phyloP scores from a whole-genome alignment of 1,140 invertebrate species.

The Tetragnatha versicolor region DNA sequence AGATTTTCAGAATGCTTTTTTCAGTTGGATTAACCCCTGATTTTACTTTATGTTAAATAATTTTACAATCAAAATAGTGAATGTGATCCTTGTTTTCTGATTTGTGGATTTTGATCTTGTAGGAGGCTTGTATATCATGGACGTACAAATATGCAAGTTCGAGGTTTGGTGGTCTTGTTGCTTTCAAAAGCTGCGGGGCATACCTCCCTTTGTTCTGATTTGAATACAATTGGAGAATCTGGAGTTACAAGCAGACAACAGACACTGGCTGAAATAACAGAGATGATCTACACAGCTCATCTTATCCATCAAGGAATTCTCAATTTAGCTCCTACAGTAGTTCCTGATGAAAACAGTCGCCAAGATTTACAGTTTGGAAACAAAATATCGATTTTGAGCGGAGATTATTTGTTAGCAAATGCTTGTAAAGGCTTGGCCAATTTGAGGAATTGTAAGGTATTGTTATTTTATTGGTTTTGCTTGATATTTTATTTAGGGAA shows the following conservation, averaged over 20 bases:
- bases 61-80: no score
- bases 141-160: constrained; percentile 89
- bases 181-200: constrained; percentile 88
- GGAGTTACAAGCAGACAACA: constrained; percentile 73
- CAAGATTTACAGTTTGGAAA: constrained; percentile 92
- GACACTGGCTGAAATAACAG: constrained; percentile 90
- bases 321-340: constrained; percentile 56
- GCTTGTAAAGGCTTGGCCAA: constrained; percentile 86
- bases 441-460: constrained; percentile 76
- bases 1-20: no score
- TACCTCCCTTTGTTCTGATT: constrained; percentile 25
- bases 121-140: constrained; percentile 86
- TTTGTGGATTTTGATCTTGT: no score
- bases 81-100: no score
- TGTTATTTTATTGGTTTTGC: no score
- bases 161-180: constrained; percentile 88
- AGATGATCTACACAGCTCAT: constrained; percentile 97
- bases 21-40: no score
- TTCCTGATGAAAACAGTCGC: constrained; percentile 62
- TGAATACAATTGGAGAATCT: constrained; percentile 20
- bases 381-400: constrained; percentile 91
- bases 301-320: constrained; percentile 82
- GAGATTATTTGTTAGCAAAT: constrained; percentile 90
- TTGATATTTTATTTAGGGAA: no score
- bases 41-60: no score